Base-by-base conservation (phyloP, 2,797 vertebrate genomes). In the Hozukius guyotensis region DNA sequence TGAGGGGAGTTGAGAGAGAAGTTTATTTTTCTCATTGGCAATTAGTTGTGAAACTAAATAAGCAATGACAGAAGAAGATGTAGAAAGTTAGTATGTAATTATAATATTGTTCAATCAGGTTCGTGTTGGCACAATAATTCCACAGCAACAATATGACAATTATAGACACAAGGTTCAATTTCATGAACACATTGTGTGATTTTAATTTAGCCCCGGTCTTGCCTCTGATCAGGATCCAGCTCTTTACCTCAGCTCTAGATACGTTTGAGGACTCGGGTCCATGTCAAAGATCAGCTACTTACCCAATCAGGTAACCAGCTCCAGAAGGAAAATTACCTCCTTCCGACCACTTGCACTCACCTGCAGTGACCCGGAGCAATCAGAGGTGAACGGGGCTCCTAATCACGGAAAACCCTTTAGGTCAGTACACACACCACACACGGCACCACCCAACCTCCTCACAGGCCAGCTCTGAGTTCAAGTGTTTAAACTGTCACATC, bases 401-500 rank as follows among this genome's bases (percentile, higher is more conserved):
- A 93, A 94, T 93, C 92, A 93, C 1, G 34, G 72, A 82, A 83
- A 83, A 38, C 63, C 78, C 80, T 82, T 75, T 18, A 74, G 94
- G 92, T 92, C 88, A 88, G 81, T 61, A 13, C 52, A 64, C 76
- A 53, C 60, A 60, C 77, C 31, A 11, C 42, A 60, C 42, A 4
- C 8, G 1, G 77, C 85, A 61, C 87, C 81, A 82, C 85, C 90
- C 83, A 83, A 27, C 80, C 63, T 73, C 80, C 78, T 61, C 46
- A 81, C 71, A 71, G 78, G 71, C 81, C 77, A 22, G n/a, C 76
- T 59, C 69, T 12, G 70, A 87, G 89, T 92, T 92, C 88, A 90
- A 93, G 91, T 89, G 88, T 94, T 94, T 92, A 84, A 94, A 86
- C 87, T 94, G 94, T 94, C 94, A 91, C 88, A 76, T 94, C 83